A percentile compares a stretch with the other conserved stretches of the same genome.
Conservation (phyloP, 2,888 invertebrate species). For the Oligia strigilis region DNA sequence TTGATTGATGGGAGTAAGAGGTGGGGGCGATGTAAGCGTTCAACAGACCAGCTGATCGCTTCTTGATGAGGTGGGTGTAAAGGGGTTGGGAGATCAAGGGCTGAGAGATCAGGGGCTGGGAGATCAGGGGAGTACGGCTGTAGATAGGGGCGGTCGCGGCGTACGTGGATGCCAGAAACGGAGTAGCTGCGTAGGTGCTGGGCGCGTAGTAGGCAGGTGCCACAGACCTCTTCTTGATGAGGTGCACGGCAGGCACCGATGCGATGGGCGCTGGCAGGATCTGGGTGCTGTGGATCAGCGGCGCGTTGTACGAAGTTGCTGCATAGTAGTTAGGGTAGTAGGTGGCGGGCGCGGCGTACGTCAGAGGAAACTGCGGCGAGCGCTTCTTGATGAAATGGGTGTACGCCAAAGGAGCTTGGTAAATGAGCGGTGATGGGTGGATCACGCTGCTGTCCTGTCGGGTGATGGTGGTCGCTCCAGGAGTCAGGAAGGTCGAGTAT, state of each 20-base stretch:
- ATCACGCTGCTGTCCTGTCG: slow-evolving; percentile 85
- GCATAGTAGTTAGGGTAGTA: slow-evolving; percentile 68
- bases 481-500: slow-evolving; percentile 73
- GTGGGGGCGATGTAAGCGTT: slow-evolving; percentile 47
- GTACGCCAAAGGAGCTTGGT: slow-evolving; percentile 75
- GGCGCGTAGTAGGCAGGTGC: slow-evolving; percentile 66
- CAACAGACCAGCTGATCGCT: slow-evolving; percentile 49
- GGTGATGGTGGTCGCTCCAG: slow-evolving; percentile 80
- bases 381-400: slow-evolving; percentile 79
- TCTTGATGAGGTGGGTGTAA: slow-evolving; percentile 60
- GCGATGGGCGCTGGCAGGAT: slow-evolving; percentile 61
- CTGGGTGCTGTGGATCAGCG: slow-evolving; percentile 57
- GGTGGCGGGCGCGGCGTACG: slow-evolving; percentile 65
- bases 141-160: slow-evolving; percentile 69
- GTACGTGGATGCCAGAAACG: slow-evolving; percentile 74
- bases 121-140: slow-evolving; percentile 74
- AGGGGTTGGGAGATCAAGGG: slow-evolving; percentile 71
- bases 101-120: slow-evolving; percentile 72
- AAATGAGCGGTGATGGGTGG: slow-evolving; percentile 82
- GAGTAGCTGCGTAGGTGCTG: slow-evolving; percentile 70
- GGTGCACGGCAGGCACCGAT: slow-evolving; percentile 72
- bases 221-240: slow-evolving; percentile 81
- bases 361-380: slow-evolving; percentile 64
- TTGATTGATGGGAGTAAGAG: slow-evolving; percentile 69
- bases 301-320: slow-evolving; percentile 62